A percentile compares a stretch with the other conserved stretches of the same genome.
Conservation (phyloP, 1,140 invertebrate genomes). For the Drosophila littoralis region DNA sequence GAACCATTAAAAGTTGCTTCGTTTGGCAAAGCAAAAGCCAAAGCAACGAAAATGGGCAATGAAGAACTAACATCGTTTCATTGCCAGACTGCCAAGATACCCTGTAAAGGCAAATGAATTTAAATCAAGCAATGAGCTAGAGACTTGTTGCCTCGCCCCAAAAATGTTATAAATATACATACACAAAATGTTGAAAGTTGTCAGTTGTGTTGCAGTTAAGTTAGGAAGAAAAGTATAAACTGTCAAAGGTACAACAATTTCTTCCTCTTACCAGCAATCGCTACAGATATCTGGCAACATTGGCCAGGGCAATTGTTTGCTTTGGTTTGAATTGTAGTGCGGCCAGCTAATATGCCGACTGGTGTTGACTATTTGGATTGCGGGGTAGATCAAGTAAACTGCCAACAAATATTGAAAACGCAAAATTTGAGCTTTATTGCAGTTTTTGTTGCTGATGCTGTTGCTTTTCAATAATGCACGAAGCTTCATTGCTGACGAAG, state of each 20-base stretch:
- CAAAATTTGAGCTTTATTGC: conserved; percentile 66
- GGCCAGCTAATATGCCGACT: background rate
- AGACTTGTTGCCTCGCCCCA: no score
- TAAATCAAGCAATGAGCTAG: no score
- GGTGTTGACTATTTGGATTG: background rate
- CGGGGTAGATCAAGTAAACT: conserved; percentile 27
- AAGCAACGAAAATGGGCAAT: conserved; percentile 25
- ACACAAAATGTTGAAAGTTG: no score
- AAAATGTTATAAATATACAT: no score
- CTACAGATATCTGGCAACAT: no score
- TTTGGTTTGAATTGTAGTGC: background rate
- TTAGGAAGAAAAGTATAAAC: no score
- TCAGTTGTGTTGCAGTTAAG: no score
- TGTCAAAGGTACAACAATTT: no score
- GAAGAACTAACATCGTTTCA: background rate
- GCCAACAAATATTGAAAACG: conserved; percentile 68
- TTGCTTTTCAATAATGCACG: conserved; percentile 72
- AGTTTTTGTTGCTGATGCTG: conserved; percentile 49
- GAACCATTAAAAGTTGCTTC: conserved; percentile 79
- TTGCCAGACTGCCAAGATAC: background rate
- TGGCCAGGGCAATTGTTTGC: no score
- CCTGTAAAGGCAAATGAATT: conserved; percentile 3
- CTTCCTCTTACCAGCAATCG: no score
- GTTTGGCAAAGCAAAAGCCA: conserved; percentile 53
- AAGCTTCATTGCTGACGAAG: conserved; percentile 49